Evolutionary conservation across 1,140 invertebrate genomes (phyloP), one percentile per base, ranked within the genome.

Genomic region (Dendroctonus ponderosae): DNA sequence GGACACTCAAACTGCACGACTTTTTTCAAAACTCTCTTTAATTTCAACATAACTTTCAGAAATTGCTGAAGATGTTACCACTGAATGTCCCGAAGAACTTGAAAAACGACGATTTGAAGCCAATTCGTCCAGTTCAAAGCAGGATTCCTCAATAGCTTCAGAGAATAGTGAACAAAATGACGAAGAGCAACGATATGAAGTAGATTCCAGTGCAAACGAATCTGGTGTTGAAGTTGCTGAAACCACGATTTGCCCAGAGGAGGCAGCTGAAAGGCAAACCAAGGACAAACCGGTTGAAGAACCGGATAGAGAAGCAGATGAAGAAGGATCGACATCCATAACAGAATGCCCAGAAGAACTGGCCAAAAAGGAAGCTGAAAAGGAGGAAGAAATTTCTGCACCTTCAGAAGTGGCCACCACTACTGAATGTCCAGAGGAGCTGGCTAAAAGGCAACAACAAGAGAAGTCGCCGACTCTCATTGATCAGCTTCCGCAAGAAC

Each of bases 321-420:
- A 26, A 26, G 26, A 26, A 26, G 26, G 26, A 26, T 2, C 8
- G 8, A 39, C 7, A n/a, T n/a, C 53, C n/a, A 56, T 38, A n/a
- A 56, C 37, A n/a, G 7, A 40, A 11, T 56, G 53, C 9, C 53
- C 53, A 39, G 39, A 56, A 15, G 53, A 56, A 56, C 41, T 56
- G 15, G 53, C 53, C n/a, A 56, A 41, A 56, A 5, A n/a, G 6
- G 26, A 6, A 52, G 6, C 26, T 9, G 50, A 52, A n/a, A 52
- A 12, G 9, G 50, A 6, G 5, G n/a, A 52, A 4, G 9, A 12
- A 52, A 26, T 15, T 52, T 26, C 26, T 26, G 1, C 26, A 3
- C 26, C 26, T 26, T 26, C 26, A 26, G 26, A 26, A 26, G 43
- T 2, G 2, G 53, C 7, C 7, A 39, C 53, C 15, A 56, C 53